These are phyloP conservation scores for Siphamia tubifer DNA, from an alignment of 2,113 vertebrate genomes.

Conservation along the genomic window DNA sequence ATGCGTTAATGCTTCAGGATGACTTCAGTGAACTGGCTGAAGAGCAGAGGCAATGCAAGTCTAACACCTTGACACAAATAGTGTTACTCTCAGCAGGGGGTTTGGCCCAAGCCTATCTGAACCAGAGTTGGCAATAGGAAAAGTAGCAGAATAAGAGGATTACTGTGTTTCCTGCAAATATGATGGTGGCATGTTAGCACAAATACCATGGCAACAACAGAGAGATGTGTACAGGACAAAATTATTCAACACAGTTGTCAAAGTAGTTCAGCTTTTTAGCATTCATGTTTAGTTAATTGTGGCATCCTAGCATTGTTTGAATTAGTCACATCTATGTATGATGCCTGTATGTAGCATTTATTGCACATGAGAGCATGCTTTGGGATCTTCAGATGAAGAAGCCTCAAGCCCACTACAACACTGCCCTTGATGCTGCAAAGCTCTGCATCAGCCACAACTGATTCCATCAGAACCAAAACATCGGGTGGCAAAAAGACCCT, in stretches of 20 bases:
- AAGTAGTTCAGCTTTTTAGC: constrained; percentile 35
- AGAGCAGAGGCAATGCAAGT: constrained; percentile 7
- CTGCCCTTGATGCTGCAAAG: constrained; percentile 52
- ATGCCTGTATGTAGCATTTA: not conserved
- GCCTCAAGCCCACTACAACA: constrained; percentile 41
- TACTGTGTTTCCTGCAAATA: constrained; percentile 20
- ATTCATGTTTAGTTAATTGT: constrained; percentile 35
- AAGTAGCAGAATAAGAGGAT: constrained; percentile 30
- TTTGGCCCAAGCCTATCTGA: not conserved
- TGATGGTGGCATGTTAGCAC: constrained; percentile 29
- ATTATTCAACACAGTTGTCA: constrained; percentile 34
- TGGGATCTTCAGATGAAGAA: constrained; percentile 20
- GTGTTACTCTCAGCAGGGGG: constrained; percentile 18
- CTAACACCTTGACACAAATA: not conserved
- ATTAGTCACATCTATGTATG: too few species aligned
- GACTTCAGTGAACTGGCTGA: constrained; percentile 15
- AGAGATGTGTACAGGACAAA: constrained; percentile 15
- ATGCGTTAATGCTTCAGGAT: not conserved
- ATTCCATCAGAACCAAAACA: constrained; percentile 49
- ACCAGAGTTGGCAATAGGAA: not conserved
- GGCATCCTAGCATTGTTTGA: too few species aligned
- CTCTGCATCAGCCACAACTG: constrained; percentile 48
- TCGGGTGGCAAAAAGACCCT: constrained; percentile 15
- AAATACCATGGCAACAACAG: constrained; percentile 30
- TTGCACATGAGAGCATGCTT: constrained; percentile 20